Evolutionary conservation across 2,113 vertebrate species (phyloP), one percentile per base, ranked within the genome.

Genomic region (Peromyscus maniculatus): DNA sequence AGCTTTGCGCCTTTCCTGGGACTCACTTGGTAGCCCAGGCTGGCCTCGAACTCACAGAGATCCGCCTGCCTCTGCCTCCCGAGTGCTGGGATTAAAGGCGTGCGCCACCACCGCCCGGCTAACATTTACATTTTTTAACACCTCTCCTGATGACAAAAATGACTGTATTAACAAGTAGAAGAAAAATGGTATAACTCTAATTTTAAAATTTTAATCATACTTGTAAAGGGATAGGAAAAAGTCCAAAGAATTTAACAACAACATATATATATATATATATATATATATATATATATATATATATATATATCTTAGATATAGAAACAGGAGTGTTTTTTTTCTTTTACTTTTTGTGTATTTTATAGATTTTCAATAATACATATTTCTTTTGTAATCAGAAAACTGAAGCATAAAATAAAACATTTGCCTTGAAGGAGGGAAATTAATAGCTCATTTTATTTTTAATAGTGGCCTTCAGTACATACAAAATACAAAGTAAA

Each of bases 361-460:
- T 95, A n/a, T 49, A 95, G n/a, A 28, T 84, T 91, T 93, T 92
- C 67, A 91, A 92, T 17, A 93, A 67, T 78, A 89, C 79, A 91
- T 52, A 84, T 2, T 64, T 93, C 89, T 57, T 57, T 66, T 79
- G 12, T 87, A 66, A 88, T 69, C 43, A 74, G 84, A 91, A 94
- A 89, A 92, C 12, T 89, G 3, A 59, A 57, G 79, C 91, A 95
- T 64, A 94, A 96, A 91, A 77, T 31, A 93, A 93, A 97, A 91
- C 5, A 71, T 79, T 88, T 91, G 74, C 49, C 69, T 57, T 79
- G 46, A 90, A 91, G 39, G 13, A 75, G 21, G 43, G 62, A 15
- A 15, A 83, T 62, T 5, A 75, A 67, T 2, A 62, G 49, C 82
- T 67, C 82, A 87, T 21, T 91, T 96, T 57, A 91, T 69, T 72